phyloP scores from a whole-genome alignment of 2,797 vertebrate genomes.

The Karalla daura region DNA sequence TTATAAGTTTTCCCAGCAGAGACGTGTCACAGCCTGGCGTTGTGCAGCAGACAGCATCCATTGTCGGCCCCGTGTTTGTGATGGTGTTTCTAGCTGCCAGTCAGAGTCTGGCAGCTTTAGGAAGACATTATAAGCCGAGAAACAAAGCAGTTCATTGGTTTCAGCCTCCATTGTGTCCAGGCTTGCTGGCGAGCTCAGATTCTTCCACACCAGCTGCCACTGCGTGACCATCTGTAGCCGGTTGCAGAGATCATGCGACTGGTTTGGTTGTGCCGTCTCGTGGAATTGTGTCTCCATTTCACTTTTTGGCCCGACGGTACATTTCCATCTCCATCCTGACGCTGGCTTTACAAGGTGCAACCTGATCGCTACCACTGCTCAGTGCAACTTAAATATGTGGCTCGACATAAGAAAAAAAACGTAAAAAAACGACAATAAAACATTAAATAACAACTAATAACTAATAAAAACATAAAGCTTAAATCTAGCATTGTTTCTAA shows the following conservation, averaged over 20 bases:
- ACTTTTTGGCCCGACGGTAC: slow-evolving; percentile 35
- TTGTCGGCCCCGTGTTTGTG: neutral
- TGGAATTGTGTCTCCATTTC: slow-evolving; percentile 45
- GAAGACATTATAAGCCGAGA: slow-evolving; percentile 5
- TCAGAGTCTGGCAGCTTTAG: slow-evolving; percentile 18
- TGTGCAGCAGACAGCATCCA: slow-evolving; percentile 3
- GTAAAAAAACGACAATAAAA: too few species aligned
- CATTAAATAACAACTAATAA: too few species aligned
- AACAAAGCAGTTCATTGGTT: slow-evolving; percentile 16
- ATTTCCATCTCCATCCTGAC: slow-evolving; percentile 11
- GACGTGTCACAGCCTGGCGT: neutral
- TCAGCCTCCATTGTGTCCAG: slow-evolving; percentile 26
- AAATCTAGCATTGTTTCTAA: too few species aligned
- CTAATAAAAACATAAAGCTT: too few species aligned
- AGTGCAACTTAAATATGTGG: too few species aligned
- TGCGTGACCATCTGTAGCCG: slow-evolving; percentile 63
- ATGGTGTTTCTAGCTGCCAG: slow-evolving; percentile 3
- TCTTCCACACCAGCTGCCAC: slow-evolving; percentile 57
- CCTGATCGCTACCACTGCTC: too few species aligned
- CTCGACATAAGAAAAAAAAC: too few species aligned
- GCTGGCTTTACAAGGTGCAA: slow-evolving; percentile 28
- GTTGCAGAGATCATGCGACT: slow-evolving; percentile 20
- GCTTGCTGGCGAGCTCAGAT: slow-evolving; percentile 49
- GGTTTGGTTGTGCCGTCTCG: slow-evolving; percentile 27
- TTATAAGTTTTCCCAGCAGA: neutral